phyloP scores from a whole-genome alignment of 2,888 invertebrate genomes.

The Lochmaea capreae region DNA sequence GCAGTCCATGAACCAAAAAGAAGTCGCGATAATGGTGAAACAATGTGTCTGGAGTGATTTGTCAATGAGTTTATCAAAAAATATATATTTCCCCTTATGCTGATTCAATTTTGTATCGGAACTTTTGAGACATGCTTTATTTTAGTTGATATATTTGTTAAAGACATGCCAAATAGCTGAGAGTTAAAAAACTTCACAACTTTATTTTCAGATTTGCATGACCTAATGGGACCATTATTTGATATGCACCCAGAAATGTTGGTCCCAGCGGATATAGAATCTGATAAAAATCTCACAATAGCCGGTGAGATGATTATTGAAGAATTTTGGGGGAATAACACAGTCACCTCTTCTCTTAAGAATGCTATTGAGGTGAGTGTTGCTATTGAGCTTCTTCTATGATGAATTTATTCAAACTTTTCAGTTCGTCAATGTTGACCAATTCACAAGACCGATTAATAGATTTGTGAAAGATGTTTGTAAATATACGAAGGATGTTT shows the following conservation, averaged over 20 bases:
- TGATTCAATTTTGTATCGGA: no score
- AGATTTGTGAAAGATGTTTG: slow-evolving; percentile 64
- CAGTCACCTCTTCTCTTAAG: not conserved
- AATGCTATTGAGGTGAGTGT: not conserved
- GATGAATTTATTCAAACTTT: slow-evolving; percentile 45
- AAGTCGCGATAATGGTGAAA: no score
- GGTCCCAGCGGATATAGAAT: slow-evolving; percentile 5
- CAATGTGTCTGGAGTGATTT: no score
- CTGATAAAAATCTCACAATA: not conserved
- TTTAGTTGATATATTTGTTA: no score
- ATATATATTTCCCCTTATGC: no score
- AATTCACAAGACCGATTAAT: slow-evolving; percentile 62
- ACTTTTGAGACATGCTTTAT: no score
- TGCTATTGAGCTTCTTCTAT: not conserved
- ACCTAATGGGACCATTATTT: not conserved
- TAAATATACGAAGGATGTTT: slow-evolving; percentile 54
- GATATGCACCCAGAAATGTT: not conserved
- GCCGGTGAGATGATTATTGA: not conserved
- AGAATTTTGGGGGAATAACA: not conserved
- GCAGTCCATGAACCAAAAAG: no score
- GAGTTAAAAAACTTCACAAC: no score
- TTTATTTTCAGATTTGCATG: not conserved
- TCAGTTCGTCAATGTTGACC: slow-evolving; percentile 65
- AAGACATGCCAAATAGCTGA: no score
- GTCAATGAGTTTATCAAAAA: no score